phyloP scores from a whole-genome alignment of 2,888 invertebrate genomes.

The Eupithecia exiguata region DNA sequence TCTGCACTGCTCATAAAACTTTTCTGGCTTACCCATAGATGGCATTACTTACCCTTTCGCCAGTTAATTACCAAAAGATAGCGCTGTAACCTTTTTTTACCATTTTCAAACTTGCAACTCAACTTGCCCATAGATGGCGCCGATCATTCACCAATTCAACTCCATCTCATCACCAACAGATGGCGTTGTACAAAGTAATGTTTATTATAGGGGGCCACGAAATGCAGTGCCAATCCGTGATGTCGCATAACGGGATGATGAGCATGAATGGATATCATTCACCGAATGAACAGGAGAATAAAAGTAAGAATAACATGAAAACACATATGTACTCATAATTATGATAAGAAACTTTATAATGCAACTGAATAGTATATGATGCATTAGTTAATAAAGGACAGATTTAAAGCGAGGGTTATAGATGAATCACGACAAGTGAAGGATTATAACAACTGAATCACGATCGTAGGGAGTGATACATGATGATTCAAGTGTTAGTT shows the following conservation, averaged over 20 bases:
- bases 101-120: neutral
- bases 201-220: conserved; percentile 63
- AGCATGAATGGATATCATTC: conserved; percentile 72
- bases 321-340: neutral
- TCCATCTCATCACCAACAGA: conserved; percentile 7
- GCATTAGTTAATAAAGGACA: no score
- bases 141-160: neutral
- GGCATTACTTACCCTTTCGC: neutral
- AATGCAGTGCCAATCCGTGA: conserved; percentile 70
- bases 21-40: neutral
- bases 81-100: neutral
- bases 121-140: conserved; percentile 4
- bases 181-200: conserved; percentile 14
- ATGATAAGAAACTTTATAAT: no score
- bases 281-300: conserved; percentile 67
- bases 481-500: no score
- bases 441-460: no score
- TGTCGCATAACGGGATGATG: conserved; percentile 58
- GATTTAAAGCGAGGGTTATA: no score
- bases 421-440: no score
- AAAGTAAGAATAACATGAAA: conserved; percentile 56
- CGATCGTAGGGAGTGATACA: no score
- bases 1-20: neutral
- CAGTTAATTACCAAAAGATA: neutral
- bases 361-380: no score